Conservation (phyloP, 2,797 vertebrate genomes). For the Masticophis lateralis region DNA sequence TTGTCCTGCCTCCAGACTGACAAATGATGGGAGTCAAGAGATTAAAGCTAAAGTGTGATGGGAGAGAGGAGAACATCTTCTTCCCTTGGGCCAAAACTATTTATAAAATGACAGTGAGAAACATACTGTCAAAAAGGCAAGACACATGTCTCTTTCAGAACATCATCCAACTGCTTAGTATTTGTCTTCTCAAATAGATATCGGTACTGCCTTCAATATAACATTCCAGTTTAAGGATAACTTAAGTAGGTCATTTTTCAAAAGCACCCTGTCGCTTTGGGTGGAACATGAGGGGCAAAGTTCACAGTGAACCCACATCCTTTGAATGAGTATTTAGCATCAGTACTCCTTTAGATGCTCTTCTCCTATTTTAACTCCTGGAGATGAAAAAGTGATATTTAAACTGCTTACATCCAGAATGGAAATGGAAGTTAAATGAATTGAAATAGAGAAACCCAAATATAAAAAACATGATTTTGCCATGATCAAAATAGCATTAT, state of each 20-base stretch:
- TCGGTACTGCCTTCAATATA: not conserved
- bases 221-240: not conserved
- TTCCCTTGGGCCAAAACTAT: slow-evolving; percentile 8
- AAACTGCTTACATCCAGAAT: not conserved
- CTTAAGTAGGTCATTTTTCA: not conserved
- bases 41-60: slow-evolving; percentile 1
- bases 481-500: slow-evolving; percentile 40
- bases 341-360: slow-evolving; percentile 8
- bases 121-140: not conserved
- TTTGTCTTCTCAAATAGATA: not conserved
- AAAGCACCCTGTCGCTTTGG: not conserved
- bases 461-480: slow-evolving; percentile 31
- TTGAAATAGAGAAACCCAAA: slow-evolving; percentile 25
- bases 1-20: slow-evolving; percentile 6
- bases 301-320: not conserved
- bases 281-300: not conserved
- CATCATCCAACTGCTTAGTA: not conserved
- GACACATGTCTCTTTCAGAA: not conserved
- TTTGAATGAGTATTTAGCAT: slow-evolving; percentile 8
- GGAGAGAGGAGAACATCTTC: not conserved
- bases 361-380: slow-evolving; percentile 15
- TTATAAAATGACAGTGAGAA: slow-evolving; percentile 9
- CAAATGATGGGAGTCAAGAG: not conserved
- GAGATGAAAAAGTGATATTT: slow-evolving; percentile 18
- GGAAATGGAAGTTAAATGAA: not conserved